Conservation (phyloP, 2,113 vertebrate species). For the Chlamydotis undulata region DNA sequence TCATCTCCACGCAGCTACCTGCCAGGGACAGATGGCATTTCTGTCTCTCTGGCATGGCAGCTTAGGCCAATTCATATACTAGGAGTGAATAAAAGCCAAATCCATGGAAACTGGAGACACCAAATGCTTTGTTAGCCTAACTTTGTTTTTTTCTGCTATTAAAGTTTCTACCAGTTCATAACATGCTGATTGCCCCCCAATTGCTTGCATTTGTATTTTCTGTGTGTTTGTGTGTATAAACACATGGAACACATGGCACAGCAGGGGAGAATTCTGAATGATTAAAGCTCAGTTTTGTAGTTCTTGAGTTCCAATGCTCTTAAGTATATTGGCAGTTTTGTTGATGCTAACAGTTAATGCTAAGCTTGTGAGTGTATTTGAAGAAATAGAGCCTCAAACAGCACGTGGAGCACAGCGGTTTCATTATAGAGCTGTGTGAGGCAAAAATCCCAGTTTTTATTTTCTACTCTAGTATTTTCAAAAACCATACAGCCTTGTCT, state of each 20-base stretch:
- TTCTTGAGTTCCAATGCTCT: neutral
- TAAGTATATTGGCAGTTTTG: neutral
- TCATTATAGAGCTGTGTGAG: neutral
- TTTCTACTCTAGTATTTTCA: neutral
- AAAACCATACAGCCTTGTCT: neutral
- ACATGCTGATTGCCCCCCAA: neutral
- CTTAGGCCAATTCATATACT: neutral
- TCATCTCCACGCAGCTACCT: neutral
- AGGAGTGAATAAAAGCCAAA: neutral
- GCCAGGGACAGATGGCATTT: neutral
- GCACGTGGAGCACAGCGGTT: neutral
- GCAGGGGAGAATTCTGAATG: neutral
- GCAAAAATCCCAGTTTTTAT: neutral
- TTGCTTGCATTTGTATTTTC: neutral
- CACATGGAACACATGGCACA: neutral
- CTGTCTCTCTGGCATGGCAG: neutral
- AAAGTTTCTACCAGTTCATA: neutral
- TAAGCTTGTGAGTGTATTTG: neutral
- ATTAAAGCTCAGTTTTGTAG: neutral
- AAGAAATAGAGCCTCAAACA: neutral
- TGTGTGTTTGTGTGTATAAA: neutral
- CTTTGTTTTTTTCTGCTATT: neutral
- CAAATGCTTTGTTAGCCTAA: neutral
- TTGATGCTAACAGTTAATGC: neutral
- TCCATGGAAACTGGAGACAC: neutral